A percentile compares a stretch with the other conserved stretches of the same genome.
Evolutionary conservation across 2,113 vertebrate species (phyloP).

Genomic region (Nannobrachium achirus): DNA sequence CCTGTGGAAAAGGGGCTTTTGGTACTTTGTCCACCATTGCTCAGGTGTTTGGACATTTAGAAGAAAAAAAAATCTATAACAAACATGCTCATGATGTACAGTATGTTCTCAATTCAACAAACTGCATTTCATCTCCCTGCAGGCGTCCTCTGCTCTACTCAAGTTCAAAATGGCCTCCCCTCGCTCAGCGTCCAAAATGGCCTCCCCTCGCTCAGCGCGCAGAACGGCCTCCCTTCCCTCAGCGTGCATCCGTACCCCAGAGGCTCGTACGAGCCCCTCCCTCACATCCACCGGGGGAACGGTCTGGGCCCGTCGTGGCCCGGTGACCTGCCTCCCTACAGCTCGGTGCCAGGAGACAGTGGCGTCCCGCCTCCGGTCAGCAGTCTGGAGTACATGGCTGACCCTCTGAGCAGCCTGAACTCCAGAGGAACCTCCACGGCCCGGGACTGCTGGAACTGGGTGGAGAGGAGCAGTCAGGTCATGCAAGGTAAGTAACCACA

Average conservation of each 20-base stretch:
- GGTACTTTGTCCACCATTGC: too few species aligned
- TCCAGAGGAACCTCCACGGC: slow-evolving; percentile 76
- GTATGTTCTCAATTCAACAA: too few species aligned
- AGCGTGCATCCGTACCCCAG: slow-evolving; percentile 42
- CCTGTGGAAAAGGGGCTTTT: too few species aligned
- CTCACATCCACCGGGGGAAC: slow-evolving; percentile 67
- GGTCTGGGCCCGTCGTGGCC: slow-evolving; percentile 64
- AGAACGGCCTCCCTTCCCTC: slow-evolving; percentile 57
- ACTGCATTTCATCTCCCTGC: slow-evolving; percentile 25
- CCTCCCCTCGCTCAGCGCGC: slow-evolving; percentile 27
- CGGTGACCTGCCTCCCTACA: slow-evolving; percentile 59
- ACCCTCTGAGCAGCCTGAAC: slow-evolving; percentile 42
- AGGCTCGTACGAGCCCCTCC: slow-evolving; percentile 67
- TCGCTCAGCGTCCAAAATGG: too few species aligned
- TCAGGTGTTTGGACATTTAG: too few species aligned
- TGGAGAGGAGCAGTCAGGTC: slow-evolving; percentile 65
- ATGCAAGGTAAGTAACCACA: slow-evolving; percentile 66
- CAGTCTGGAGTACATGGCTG: slow-evolving; percentile 43
- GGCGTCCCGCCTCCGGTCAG: slow-evolving; percentile 33
- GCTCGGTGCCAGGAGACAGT: slow-evolving; percentile 44
- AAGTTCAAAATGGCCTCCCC: slow-evolving; percentile 60
- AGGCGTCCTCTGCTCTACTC: slow-evolving; percentile 68
- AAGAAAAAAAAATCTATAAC: too few species aligned
- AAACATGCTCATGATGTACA: too few species aligned
- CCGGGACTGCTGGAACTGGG: slow-evolving; percentile 69